Evolutionary conservation across 1,140 invertebrate genomes (phyloP).

Genomic region (Macrobrachium rosenbergii): DNA sequence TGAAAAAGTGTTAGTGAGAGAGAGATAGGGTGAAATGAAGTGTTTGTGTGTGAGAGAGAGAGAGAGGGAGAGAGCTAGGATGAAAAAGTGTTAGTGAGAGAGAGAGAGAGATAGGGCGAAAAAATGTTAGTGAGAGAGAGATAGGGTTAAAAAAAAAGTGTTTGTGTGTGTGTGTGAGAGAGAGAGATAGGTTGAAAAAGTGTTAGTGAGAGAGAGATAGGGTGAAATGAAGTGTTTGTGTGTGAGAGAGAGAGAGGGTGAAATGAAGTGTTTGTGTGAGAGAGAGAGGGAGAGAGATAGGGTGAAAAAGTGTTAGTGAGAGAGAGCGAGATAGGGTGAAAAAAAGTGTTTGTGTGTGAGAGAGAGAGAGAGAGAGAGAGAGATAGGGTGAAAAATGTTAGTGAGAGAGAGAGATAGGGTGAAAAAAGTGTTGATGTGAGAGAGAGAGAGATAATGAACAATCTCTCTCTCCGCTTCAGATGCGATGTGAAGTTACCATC

Average conservation of each 20-base stretch:
- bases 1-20: neutral
- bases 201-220: slow-evolving; percentile 5
- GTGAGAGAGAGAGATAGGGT: too few species aligned
- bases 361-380: slow-evolving; percentile 16
- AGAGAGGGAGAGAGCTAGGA: slow-evolving; percentile 14
- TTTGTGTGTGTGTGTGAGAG: slow-evolving; percentile 5
- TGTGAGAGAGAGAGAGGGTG: too few species aligned
- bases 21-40: too few species aligned
- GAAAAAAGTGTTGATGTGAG: too few species aligned
- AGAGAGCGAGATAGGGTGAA: too few species aligned
- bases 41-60: too few species aligned
- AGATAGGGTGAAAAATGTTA: too few species aligned
- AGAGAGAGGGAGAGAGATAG: slow-evolving; percentile 6
- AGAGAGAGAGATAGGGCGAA: too few species aligned
- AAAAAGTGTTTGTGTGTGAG: too few species aligned
- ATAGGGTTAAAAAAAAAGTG: neutral
- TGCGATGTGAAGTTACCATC: neutral
- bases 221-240: neutral
- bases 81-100: neutral
- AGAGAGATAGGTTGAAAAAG: too few species aligned
- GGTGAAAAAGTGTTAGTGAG: neutral
- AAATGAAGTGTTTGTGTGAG: too few species aligned
- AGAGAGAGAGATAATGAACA: slow-evolving; percentile 10
- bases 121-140: neutral
- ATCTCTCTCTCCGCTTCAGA: slow-evolving; percentile 1